These are phyloP conservation scores for Bergia sp. DNA, from an alignment of 92 coral and sea anemone genomes.

Conservation along the genomic window DNA sequence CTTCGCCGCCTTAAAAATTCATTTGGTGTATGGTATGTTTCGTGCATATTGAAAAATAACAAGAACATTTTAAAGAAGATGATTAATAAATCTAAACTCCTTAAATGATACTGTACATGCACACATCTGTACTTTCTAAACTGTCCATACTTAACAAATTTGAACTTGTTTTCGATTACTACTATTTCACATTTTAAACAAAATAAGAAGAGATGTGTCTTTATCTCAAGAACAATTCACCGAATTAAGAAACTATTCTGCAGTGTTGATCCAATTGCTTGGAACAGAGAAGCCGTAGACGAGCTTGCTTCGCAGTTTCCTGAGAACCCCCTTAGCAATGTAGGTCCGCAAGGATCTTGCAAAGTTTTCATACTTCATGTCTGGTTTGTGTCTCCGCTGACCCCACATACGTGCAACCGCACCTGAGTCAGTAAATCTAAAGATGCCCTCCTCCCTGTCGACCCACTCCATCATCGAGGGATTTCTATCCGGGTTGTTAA, in stretches of 20 bases:
- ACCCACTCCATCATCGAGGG: slow-evolving; percentile 93
- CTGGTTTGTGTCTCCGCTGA: slow-evolving; percentile 89
- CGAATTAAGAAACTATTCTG: slow-evolving; percentile 1
- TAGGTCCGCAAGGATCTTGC: slow-evolving; percentile 97
- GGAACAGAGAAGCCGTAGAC: slow-evolving; percentile 82
- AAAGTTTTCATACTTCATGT: slow-evolving; percentile 99
- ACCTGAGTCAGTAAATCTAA: slow-evolving; percentile 89
- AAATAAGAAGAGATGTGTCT: no score
- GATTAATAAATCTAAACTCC: background rate
- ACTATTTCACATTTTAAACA: no score
- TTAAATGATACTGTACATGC: background rate
- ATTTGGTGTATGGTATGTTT: no score
- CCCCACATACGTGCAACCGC: slow-evolving; percentile 99
- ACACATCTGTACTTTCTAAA: background rate
- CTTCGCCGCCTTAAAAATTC: no score
- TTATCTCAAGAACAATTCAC: background rate
- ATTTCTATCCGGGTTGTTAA: slow-evolving; percentile 74
- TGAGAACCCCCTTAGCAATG: slow-evolving; percentile 95
- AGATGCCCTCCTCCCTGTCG: slow-evolving; percentile 90
- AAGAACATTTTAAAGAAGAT: no score
- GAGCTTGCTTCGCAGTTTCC: slow-evolving; percentile 92
- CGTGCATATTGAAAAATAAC: no score
- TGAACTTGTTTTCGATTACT: background rate
- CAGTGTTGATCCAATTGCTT: slow-evolving; percentile 30
- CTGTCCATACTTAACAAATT: background rate